Evolutionary conservation across 2,113 vertebrate genomes (phyloP).

Genomic region (Laticauda laticaudata): DNA sequence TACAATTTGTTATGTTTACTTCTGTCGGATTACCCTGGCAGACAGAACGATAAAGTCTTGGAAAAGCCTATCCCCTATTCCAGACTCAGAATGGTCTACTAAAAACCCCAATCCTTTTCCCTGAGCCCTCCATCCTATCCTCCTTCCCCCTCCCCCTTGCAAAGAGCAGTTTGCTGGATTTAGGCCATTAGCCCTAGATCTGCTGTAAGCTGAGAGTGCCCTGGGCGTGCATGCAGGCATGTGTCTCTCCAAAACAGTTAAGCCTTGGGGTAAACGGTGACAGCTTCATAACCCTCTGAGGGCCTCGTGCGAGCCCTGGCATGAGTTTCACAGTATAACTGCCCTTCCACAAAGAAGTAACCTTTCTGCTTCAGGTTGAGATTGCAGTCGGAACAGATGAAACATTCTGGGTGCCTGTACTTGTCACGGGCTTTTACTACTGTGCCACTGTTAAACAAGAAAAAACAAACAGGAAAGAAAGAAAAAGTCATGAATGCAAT

Average conservation of each 20-base stretch:
- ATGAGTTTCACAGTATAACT: constrained; percentile 94
- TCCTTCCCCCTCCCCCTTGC: neutral
- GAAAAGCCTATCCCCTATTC: constrained; percentile 24
- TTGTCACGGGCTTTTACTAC: constrained; percentile 96
- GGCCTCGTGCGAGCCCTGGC: constrained; percentile 86
- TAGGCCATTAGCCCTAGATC: neutral
- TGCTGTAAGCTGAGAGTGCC: constrained; percentile 47
- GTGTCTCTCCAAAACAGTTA: constrained; percentile 55
- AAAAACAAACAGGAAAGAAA: neutral
- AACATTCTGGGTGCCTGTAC: constrained; percentile 91
- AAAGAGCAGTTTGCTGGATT: constrained; percentile 48
- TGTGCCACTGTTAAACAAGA: constrained; percentile 75
- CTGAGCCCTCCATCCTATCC: constrained; percentile 5
- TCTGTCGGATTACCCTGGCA: constrained; percentile 21
- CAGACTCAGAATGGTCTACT: constrained; percentile 33
- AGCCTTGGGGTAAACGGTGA: constrained; percentile 82
- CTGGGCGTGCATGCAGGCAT: constrained; percentile 33
- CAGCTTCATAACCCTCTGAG: constrained; percentile 87
- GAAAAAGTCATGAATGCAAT: neutral
- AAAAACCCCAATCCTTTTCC: constrained; percentile 6
- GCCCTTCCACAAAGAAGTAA: constrained; percentile 94
- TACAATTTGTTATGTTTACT: constrained; percentile 24
- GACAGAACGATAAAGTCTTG: constrained; percentile 31
- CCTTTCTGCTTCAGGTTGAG: constrained; percentile 96
- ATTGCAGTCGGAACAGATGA: constrained; percentile 92